A percentile compares a stretch with the other conserved stretches of the same genome.
Evolutionary conservation across 2,797 vertebrate species (phyloP).

Genomic region (Pipistrellus kuhlii): DNA sequence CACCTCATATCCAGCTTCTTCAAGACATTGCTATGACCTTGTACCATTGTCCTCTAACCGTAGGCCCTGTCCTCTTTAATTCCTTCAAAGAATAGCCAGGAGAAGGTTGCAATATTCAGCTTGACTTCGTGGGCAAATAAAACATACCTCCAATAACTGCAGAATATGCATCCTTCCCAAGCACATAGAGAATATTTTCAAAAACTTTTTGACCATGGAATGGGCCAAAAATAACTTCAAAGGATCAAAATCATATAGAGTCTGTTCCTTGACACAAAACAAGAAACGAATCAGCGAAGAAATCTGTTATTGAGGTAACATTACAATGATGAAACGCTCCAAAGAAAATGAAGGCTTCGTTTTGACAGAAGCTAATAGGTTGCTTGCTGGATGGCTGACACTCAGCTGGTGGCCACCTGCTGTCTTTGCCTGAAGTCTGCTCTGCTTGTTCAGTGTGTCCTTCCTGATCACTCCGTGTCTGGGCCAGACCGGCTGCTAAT

Average conservation of each 20-base stretch:
- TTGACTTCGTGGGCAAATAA: background rate
- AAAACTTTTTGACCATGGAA: background rate
- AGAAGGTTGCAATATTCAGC: background rate
- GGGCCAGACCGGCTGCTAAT: background rate
- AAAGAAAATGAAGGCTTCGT: background rate
- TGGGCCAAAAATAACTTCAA: background rate
- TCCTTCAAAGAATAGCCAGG: background rate
- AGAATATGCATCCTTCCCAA: slow-evolving; percentile 1
- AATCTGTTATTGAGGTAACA: background rate
- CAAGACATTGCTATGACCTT: background rate
- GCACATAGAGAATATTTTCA: background rate
- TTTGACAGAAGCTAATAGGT: background rate
- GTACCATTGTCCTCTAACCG: background rate
- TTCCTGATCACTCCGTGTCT: background rate
- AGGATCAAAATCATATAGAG: background rate
- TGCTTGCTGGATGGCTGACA: background rate
- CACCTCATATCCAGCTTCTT: background rate
- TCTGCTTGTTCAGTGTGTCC: background rate
- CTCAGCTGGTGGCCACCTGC: background rate
- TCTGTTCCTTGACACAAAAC: background rate
- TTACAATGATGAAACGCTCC: background rate
- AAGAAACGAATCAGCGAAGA: background rate
- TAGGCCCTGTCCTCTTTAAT: background rate
- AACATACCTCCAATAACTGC: background rate
- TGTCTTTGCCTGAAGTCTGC: background rate